phyloP scores from a whole-genome alignment of 2,113 vertebrate species.

The Tupaia tana region DNA sequence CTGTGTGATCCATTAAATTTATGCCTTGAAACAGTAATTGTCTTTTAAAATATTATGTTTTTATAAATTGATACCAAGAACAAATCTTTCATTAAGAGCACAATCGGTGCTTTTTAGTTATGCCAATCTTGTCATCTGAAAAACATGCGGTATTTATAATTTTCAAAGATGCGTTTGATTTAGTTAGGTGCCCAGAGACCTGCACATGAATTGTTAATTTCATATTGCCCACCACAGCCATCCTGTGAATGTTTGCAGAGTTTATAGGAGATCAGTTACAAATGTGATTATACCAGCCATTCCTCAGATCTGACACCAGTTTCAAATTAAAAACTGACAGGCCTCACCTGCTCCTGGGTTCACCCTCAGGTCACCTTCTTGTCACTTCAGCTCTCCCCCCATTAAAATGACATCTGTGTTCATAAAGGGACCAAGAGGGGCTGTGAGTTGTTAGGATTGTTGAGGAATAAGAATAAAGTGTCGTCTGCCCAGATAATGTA shows the following conservation, averaged over 20 bases:
- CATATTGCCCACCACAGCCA: slow-evolving; percentile 73
- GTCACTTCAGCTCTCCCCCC: slow-evolving; percentile 79
- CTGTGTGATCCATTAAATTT: not conserved
- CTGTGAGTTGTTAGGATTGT: slow-evolving; percentile 81
- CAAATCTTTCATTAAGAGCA: slow-evolving; percentile 62
- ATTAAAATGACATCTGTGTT: slow-evolving; percentile 87
- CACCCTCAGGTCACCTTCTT: slow-evolving; percentile 90
- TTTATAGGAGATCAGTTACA: slow-evolving; percentile 86
- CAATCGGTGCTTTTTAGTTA: not conserved
- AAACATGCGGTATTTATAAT: slow-evolving; percentile 46
- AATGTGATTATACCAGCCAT: slow-evolving; percentile 87
- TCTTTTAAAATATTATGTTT: not conserved
- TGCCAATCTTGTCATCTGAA: slow-evolving; percentile 9
- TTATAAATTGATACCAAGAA: not conserved
- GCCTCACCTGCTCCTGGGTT: slow-evolving; percentile 91
- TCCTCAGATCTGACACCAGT: slow-evolving; percentile 87
- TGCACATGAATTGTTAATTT: slow-evolving; percentile 83
- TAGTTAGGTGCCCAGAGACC: slow-evolving; percentile 76
- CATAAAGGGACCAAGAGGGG: slow-evolving; percentile 81
- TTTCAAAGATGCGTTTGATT: slow-evolving; percentile 76
- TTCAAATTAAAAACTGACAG: slow-evolving; percentile 92
- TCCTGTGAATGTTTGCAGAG: slow-evolving; percentile 80
- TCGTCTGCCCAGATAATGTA: slow-evolving; percentile 78
- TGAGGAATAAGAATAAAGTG: slow-evolving; percentile 84
- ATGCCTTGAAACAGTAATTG: not conserved